Evolutionary conservation across 2,888 invertebrate genomes (phyloP), one percentile per base, ranked within the genome.

Genomic region (Xestia rhomboidea): DNA sequence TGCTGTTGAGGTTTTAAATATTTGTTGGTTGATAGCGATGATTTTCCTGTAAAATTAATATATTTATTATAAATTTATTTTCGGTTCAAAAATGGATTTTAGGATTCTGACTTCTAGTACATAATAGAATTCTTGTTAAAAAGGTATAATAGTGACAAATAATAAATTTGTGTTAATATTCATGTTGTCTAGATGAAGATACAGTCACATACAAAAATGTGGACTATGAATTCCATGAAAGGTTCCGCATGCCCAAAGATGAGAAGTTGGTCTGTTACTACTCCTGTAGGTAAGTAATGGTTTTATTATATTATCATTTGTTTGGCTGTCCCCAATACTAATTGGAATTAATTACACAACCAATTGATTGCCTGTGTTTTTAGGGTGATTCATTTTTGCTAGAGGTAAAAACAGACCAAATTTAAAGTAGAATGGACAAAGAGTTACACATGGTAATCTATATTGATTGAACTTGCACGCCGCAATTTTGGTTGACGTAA

Each of bases 201-300:
- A 98, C 98, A 62, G 97, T 98, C 86, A 97, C 97, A 76, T 98
- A 98, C 91, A 98, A 98, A 96, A 97, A 97, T 89, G 98, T 98
- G 60, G 97, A 98, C 38, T 98, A 98, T 89, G 98, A 98, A 94
- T 99, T 99, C 93, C 98, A 98, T 90, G 97, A 98, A 92, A 97
- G 98, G 87, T 99, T 99, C 95, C 98, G 98, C 90, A 97, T 99
- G 97, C 98, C 99, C 2, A 97, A 97, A 89, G 99, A 99, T 92
- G 99, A 99, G 93, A 99, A 99, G 94, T 97, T 99, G 88, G 99
- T 99, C 24, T 99, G 99, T 95, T 99, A 98, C 93, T 99, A 99
- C 93, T 98, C 98, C 24, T 99, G 99, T 97, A 98, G 98, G 99
- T 99, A 97, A 95, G 95, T 90, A 73, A 64, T n/a, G 5, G 38